Evolutionary conservation across 2,113 vertebrate genomes (phyloP), one percentile per base, ranked within the genome.

Genomic region (Harpagus bidentatus): DNA sequence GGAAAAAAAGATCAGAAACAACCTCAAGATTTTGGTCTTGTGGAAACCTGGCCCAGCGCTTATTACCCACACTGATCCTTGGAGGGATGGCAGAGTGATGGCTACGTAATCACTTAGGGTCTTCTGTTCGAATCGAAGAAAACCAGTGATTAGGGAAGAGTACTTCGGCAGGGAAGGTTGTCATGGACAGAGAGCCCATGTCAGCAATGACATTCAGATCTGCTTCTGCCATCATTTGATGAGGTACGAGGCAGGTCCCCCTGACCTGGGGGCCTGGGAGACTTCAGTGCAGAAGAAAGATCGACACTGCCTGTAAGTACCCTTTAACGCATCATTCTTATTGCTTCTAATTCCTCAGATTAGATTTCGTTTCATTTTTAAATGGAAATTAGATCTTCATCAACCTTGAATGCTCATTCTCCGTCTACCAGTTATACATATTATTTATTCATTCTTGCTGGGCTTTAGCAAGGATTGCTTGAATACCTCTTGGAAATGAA

Each of bases 321-420:
- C 13, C 40, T 61, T 47, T n/a, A 88, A 85, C 22, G 1, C 67
- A 91, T 42, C 38, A 9, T 10, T 43, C 62, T 58, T 50, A 34
- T 31, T 82, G 38, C 71, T 95, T 72, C 67, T 58, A 80, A 80
- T 4, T 11, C 86, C 70, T 70, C 89, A 87, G 66, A 95, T 85
- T 80, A 76, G 66, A 63, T 94, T 80, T 86, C 66, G 65, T 13
- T 85, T 88, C 3, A 3, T 77, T 91, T 95, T 90, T 34, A 91
- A 95, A 80, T 86, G 70, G 86, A 91, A 94, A 95, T 94, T 50
- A 88, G 74, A 63, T 82, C 53, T 82, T 82, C 86, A 89, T 87
- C 84, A 97, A 48, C 84, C 82, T 21, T 71, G 78, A 93, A 82
- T 43, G 67, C 58, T 82, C 11, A 4, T 72, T 85, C 86, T 87